Conservation (phyloP, 2,888 invertebrate genomes). For the Polydrusus cervinus region DNA sequence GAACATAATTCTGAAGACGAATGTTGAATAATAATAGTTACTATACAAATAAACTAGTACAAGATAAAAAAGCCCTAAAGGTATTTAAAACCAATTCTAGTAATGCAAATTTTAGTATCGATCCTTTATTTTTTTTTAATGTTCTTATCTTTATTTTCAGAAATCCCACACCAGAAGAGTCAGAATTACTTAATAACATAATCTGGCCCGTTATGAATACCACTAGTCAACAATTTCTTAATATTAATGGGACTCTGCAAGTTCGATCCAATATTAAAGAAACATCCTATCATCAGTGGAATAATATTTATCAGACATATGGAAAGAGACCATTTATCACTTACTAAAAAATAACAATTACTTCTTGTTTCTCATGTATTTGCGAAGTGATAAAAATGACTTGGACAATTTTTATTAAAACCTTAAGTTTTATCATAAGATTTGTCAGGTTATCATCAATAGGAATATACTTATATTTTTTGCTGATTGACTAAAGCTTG, state of each 20-base stretch:
- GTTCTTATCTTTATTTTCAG: background rate
- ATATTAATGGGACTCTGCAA: constrained; percentile 10
- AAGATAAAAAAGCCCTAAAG: too few species aligned
- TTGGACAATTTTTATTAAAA: too few species aligned
- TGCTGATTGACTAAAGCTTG: too few species aligned
- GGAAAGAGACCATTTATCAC: constrained; percentile 3
- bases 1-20: too few species aligned
- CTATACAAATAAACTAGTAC: too few species aligned
- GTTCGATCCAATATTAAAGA: background rate
- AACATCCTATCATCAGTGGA: background rate
- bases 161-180: background rate
- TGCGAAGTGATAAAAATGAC: too few species aligned
- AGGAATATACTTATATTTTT: too few species aligned
- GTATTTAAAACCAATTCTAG: too few species aligned
- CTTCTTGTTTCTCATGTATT: background rate
- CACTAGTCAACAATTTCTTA: background rate
- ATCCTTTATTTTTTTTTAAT: background rate
- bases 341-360: background rate
- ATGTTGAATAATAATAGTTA: too few species aligned
- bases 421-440: too few species aligned
- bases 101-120: background rate
- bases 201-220: background rate
- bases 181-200: background rate
- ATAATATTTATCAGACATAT: background rate
- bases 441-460: too few species aligned